Conservation (phyloP, 1,140 invertebrate genomes). For the Drosophila rhopaloa region DNA sequence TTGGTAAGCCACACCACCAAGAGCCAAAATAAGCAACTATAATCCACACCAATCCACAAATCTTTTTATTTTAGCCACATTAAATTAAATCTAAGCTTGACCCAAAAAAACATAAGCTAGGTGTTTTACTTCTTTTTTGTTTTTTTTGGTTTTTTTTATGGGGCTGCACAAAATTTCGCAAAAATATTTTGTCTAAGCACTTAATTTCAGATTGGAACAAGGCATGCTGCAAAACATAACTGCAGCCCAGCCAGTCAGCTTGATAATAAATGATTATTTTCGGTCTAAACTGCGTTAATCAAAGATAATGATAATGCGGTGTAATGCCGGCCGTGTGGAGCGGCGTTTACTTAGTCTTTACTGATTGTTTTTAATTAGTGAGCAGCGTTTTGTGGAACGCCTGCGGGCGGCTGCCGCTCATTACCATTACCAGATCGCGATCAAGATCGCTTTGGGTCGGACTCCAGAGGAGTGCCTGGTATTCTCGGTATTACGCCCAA, state of each 20-base stretch:
- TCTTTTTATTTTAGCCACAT: conserved; percentile 34
- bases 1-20: conserved; percentile 19
- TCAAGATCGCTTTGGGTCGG: conserved; percentile 42
- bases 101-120: conserved; percentile 59
- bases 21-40: conserved; percentile 7
- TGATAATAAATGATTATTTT: conserved; percentile 82
- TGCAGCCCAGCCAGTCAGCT: conserved; percentile 34
- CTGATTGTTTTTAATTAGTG: conserved; percentile 82
- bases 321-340: conserved; percentile 36
- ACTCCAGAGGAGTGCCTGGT: conserved; percentile 52
- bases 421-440: conserved; percentile 50
- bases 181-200: conserved; percentile 67
- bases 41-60: conserved; percentile 4
- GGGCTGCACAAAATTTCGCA: conserved; percentile 50
- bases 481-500: conserved; percentile 4
- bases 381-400: conserved; percentile 51
- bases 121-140: not conserved
- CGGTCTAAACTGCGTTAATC: conserved; percentile 78
- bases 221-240: conserved; percentile 28
- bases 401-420: conserved; percentile 55
- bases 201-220: conserved; percentile 58
- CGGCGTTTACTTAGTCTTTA: conserved; percentile 48
- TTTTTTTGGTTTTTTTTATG: not conserved
- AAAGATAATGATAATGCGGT: conserved; percentile 72
- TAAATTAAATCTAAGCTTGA: conserved; percentile 81